Conservation (phyloP, 2,888 invertebrate genomes). For the Dexiosoma caninum region DNA sequence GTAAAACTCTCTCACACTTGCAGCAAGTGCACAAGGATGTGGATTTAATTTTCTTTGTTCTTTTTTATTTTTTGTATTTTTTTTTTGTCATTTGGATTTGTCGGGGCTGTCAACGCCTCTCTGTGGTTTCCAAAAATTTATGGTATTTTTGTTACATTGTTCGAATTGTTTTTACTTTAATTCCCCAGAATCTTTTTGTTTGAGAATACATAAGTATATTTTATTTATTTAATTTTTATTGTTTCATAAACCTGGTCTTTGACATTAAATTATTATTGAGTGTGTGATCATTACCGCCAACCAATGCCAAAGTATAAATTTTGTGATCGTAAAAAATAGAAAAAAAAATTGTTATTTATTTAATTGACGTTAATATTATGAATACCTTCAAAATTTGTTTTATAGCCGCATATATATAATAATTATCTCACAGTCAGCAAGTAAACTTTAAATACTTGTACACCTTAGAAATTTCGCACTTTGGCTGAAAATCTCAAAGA, state of each 20-base stretch:
- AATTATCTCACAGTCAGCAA: too few relatives aligned
- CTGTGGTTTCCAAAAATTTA: constrained; percentile 61
- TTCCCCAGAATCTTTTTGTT: background rate
- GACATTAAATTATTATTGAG: background rate
- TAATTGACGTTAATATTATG: too few relatives aligned
- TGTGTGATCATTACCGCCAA: background rate
- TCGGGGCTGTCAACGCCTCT: constrained; percentile 65
- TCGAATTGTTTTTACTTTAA: background rate
- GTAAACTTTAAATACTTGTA: too few relatives aligned
- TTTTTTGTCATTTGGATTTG: constrained; percentile 60
- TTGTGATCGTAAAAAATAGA: too few relatives aligned
- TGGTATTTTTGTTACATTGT: constrained; percentile 4
- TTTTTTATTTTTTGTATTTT: background rate
- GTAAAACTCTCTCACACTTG: constrained; percentile 35
- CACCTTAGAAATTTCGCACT: too few relatives aligned
- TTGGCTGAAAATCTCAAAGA: too few relatives aligned
- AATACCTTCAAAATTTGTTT: too few relatives aligned
- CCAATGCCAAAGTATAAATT: too few relatives aligned
- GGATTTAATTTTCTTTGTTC: constrained; percentile 22
- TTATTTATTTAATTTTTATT: background rate
- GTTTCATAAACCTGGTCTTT: background rate
- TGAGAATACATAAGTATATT: background rate
- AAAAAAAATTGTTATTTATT: too few relatives aligned
- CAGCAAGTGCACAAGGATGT: constrained; percentile 42
- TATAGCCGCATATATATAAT: too few relatives aligned